Percentiles rank a stretch among this genome's conserved stretches.
phyloP scores from a whole-genome alignment of 2,797 vertebrate species.

The Pyrocephalus nanus region DNA sequence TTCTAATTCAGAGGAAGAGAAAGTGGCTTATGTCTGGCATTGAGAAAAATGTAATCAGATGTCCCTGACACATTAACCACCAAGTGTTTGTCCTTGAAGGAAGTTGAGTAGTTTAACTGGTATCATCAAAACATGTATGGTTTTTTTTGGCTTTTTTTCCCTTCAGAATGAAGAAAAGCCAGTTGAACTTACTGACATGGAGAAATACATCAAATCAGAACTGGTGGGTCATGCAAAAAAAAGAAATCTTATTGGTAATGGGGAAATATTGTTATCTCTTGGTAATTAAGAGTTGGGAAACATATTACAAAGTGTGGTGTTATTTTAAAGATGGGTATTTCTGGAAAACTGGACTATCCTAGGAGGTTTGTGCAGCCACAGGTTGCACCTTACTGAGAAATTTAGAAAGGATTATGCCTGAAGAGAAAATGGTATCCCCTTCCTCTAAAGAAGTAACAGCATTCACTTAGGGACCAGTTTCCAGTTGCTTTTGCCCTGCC shows the following conservation, averaged over 20 bases:
- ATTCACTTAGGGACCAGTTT: not conserved
- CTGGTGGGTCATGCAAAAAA: not conserved
- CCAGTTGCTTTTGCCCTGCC: not conserved
- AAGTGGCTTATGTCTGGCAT: not conserved
- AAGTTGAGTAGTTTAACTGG: not conserved
- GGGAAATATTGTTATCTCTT: not conserved
- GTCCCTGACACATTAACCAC: not conserved
- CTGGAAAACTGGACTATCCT: not conserved
- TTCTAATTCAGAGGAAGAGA: constrained; percentile 20
- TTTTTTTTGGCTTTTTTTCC: not conserved
- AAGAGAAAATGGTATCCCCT: not conserved
- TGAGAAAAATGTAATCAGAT: not conserved
- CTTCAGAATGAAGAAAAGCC: not conserved
- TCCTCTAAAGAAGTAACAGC: not conserved
- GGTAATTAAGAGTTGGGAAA: not conserved
- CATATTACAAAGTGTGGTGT: not conserved
- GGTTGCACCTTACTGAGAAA: not conserved
- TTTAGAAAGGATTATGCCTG: not conserved
- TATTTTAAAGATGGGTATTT: not conserved
- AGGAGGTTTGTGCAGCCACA: not conserved
- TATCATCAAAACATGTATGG: not conserved
- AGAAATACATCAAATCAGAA: not conserved
- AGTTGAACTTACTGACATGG: not conserved
- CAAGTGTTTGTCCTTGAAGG: not conserved
- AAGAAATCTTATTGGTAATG: not conserved